Percentiles rank a stretch among this genome's conserved stretches.
Evolutionary conservation across 1,140 invertebrate species (phyloP).

Genomic region (Harpegnathos saltator): DNA sequence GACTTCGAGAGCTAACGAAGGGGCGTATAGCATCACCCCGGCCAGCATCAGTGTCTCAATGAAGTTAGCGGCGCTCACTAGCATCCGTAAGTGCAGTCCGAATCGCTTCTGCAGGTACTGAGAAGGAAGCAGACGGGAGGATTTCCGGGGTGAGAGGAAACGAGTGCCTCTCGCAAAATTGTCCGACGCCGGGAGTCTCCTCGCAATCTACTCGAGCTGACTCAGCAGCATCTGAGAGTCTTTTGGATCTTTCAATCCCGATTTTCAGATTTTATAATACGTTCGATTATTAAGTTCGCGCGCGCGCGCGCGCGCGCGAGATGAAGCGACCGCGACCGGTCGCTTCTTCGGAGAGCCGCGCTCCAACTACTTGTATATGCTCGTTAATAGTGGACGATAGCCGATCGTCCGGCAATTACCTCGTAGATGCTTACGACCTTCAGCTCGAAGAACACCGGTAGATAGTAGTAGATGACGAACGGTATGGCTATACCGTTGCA

Average conservation of each 20-base stretch:
- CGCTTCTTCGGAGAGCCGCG: not conserved
- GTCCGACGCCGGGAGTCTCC: too few relatives aligned
- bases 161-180: too few relatives aligned
- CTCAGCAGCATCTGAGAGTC: too few relatives aligned
- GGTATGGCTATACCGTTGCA: constrained; percentile 92
- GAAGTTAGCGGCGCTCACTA: constrained; percentile 92
- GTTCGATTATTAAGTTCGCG: not conserved
- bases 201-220: too few relatives aligned
- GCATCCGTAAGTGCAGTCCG: constrained; percentile 89
- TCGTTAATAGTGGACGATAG: constrained; percentile 16
- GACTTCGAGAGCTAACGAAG: constrained; percentile 95
- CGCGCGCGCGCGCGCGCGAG: not conserved
- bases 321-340: not conserved
- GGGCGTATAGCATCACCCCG: constrained; percentile 97
- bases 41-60: constrained; percentile 95
- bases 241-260: too few relatives aligned
- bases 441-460: constrained; percentile 96
- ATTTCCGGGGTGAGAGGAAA: too few relatives aligned
- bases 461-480: constrained; percentile 92
- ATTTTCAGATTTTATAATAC: not conserved
- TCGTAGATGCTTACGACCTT: constrained; percentile 95
- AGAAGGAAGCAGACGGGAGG: not conserved
- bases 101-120: constrained; percentile 95
- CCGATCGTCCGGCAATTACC: constrained; percentile 83
- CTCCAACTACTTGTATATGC: not conserved